Evolutionary conservation across 2,113 vertebrate species (phyloP), one percentile per base, ranked within the genome.

Genomic region (Calcarius ornatus): DNA sequence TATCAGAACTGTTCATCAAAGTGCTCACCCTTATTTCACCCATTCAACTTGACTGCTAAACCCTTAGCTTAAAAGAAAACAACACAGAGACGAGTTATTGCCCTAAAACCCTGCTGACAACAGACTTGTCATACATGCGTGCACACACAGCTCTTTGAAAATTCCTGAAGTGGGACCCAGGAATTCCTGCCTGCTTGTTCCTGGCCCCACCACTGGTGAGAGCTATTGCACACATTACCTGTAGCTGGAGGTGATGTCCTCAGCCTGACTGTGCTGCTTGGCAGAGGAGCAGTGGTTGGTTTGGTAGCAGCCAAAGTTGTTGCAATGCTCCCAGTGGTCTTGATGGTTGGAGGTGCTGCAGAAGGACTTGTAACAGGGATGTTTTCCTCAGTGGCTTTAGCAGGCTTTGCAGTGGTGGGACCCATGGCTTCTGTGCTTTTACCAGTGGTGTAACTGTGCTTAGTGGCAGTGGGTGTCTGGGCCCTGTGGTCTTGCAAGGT

Each of bases 191-290:
- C 42, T 20, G 7, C 25, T 50, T 3, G 0, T 12, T 48, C 21
- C 75, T 47, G 23, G 24, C n/a, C 42, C 30, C 30, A 47, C 4
- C 45, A 56, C 48, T 45, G 72, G 30, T 16, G 7, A 70, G 24
- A 5, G 4, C 28, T 56, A 7, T 8, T 35, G 59, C 12, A 45
- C 11, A 37, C 3, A 0, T 88, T 97, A 98, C 98, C 98, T 97
- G 96, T 43, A 30, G 82, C 59, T 25, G 86, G 90, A 70, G 97
- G 91, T 0, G 63, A 54, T 0, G 27, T 56, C 9, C 70, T 78
- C 25, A 54, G 43, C n/a, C 88, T 21, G 0, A 40, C 28, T 0
- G 95, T 92, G 81, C 92, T 95, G 56, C 79, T 92, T 3, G 6
- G 4, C 0, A 9, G 77, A 28, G 66, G 24, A 24, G 45, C 6